Conservation (phyloP, 1,140 invertebrate species). For the Heliconius hewitsoni region DNA sequence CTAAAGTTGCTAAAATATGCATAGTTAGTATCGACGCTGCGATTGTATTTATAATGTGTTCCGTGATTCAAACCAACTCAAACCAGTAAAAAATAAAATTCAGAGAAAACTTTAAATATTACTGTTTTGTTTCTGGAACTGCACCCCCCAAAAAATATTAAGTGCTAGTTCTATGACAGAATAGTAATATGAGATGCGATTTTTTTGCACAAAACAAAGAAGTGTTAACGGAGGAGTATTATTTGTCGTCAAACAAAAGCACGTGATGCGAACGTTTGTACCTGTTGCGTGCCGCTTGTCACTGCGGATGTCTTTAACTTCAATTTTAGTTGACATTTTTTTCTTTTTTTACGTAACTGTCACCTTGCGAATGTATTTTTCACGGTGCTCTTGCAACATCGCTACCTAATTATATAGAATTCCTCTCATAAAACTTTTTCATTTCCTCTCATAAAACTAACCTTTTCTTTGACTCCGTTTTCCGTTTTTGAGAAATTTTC, state of each 20-base stretch:
- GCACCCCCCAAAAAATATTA: neutral
- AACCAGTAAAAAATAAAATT: neutral
- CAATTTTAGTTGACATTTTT: neutral
- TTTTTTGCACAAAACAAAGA: neutral
- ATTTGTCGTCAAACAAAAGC: conserved; percentile 15
- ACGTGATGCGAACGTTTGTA: conserved; percentile 23
- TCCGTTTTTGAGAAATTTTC: neutral
- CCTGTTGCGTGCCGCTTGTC: neutral
- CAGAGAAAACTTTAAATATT: neutral
- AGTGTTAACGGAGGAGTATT: neutral
- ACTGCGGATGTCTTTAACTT: neutral
- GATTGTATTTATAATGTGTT: neutral
- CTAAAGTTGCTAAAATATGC: neutral
- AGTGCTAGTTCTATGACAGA: neutral
- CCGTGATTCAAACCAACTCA: too few relatives aligned
- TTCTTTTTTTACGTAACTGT: neutral
- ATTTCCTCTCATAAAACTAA: neutral
- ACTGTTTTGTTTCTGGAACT: neutral
- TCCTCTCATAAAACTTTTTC: neutral
- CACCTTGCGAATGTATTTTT: conserved; percentile 8
- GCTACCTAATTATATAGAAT: neutral
- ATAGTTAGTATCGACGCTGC: neutral
- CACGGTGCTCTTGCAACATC: neutral
- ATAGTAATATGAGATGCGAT: neutral
- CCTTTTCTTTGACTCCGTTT: neutral